Conservation (phyloP, 2,113 vertebrate species). For the Mesembrinibis cayennensis region DNA sequence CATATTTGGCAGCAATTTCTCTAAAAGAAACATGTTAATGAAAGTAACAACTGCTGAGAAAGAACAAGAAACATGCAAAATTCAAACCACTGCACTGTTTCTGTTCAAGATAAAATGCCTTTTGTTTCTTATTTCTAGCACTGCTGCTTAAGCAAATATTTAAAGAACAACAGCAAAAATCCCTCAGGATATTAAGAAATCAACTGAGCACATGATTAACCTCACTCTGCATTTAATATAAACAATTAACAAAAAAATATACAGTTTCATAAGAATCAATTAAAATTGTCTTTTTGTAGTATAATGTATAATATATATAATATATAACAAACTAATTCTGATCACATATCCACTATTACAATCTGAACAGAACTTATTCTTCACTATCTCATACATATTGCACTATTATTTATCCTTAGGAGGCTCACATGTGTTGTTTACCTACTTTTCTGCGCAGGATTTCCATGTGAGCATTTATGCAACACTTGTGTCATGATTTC, state of each 20-base stretch:
- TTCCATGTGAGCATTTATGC: not conserved
- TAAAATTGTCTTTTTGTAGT: not conserved
- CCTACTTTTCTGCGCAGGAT: not conserved
- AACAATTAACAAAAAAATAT: slow-evolving; percentile 44
- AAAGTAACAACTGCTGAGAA: slow-evolving; percentile 13
- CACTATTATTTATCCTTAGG: not conserved
- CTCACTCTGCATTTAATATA: slow-evolving; percentile 32
- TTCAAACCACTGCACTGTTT: not conserved
- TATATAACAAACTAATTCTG: not conserved
- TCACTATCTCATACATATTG: not conserved
- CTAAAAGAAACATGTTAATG: not conserved
- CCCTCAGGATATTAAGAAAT: slow-evolving; percentile 47
- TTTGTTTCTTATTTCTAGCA: slow-evolving; percentile 26
- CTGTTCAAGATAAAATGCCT: slow-evolving; percentile 24
- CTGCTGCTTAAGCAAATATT: slow-evolving; percentile 26
- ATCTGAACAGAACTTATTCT: not conserved
- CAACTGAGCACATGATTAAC: slow-evolving; percentile 46
- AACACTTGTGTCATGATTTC: not conserved
- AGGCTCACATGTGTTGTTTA: not conserved
- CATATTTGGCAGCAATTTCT: not conserved
- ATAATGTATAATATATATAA: not conserved
- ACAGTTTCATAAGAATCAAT: slow-evolving; percentile 11
- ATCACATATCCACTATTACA: not conserved
- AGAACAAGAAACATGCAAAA: not conserved
- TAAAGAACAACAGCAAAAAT: slow-evolving; percentile 29